These are phyloP conservation scores for Nematostella vectensis DNA, from an alignment of 92 coral and sea anemone genomes.

Conservation along the genomic window DNA sequence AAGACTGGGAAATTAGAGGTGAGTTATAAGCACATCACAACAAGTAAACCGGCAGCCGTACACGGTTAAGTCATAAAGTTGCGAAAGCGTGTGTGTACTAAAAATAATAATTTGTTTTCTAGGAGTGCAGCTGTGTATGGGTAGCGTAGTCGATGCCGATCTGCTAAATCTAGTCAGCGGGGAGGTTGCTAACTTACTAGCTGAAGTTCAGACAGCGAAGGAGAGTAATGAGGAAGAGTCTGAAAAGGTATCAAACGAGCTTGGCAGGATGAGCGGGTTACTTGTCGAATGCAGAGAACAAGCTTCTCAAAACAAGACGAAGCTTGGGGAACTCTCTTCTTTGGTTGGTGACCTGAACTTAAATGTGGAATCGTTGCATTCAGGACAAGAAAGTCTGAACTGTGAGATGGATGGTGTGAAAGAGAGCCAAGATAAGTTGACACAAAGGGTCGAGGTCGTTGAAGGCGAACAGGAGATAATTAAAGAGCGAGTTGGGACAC, in stretches of 20 bases:
- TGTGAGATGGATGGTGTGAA: slow-evolving; percentile 6
- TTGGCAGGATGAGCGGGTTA: slow-evolving; percentile 27
- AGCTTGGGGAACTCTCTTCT: slow-evolving; percentile 3
- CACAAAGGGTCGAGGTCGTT: slow-evolving; percentile 7
- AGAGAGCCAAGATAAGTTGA: slow-evolving; percentile 6
- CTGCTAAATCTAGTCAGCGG: slow-evolving; percentile 41
- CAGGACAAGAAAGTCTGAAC: not conserved
- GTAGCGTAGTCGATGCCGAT: slow-evolving; percentile 68
- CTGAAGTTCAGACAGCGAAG: slow-evolving; percentile 15
- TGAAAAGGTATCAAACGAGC: slow-evolving; percentile 29
- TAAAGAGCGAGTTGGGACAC: slow-evolving; percentile 19
- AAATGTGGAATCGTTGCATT: slow-evolving; percentile 8
- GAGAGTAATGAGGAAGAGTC: slow-evolving; percentile 37
- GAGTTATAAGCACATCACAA: no score
- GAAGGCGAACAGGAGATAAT: slow-evolving; percentile 16
- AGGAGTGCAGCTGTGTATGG: slow-evolving; percentile 74
- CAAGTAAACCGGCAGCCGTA: no score
- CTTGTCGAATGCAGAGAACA: no score
- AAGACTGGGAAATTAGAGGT: slow-evolving; percentile 74
- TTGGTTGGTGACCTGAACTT: not conserved
- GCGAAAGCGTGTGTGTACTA: no score
- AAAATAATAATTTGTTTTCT: no score
- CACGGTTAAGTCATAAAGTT: no score
- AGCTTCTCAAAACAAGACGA: slow-evolving; percentile 16
- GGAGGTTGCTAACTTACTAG: slow-evolving; percentile 33